Evolutionary conservation across 2,113 vertebrate species (phyloP).

Genomic region (Callithrix jacchus): DNA sequence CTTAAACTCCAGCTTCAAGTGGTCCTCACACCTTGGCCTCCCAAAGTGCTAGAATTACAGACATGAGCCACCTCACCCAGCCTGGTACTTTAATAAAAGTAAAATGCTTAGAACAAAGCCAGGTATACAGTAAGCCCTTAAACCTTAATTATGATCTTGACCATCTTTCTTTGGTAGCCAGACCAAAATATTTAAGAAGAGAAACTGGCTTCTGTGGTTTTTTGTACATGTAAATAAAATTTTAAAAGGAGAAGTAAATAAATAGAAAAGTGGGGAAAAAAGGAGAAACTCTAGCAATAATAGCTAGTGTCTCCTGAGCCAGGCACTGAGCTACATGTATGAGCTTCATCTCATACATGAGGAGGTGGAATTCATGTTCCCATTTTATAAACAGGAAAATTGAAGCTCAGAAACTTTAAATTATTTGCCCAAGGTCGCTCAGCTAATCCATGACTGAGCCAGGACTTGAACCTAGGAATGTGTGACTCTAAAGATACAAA

Average conservation of each 20-base stretch:
- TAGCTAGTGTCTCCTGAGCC: background rate
- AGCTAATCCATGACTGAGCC: background rate
- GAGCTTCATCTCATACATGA: background rate
- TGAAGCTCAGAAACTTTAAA: background rate
- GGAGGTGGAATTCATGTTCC: background rate
- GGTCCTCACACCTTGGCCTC: too few relatives aligned
- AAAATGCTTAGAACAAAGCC: background rate
- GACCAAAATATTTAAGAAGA: background rate
- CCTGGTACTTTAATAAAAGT: background rate
- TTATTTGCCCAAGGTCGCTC: background rate
- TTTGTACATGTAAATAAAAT: too few relatives aligned
- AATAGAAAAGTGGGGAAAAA: background rate
- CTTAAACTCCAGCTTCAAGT: too few relatives aligned
- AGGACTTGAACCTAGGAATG: constrained; percentile 29
- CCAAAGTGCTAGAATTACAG: too few relatives aligned
- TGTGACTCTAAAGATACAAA: background rate
- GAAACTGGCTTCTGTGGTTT: background rate
- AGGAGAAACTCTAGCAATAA: background rate
- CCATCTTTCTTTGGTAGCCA: background rate
- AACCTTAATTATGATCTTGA: background rate
- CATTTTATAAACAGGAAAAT: background rate
- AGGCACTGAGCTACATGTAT: background rate
- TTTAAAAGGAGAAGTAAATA: too few relatives aligned
- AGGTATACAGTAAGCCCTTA: background rate
- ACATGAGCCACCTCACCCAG: too few relatives aligned